Evolutionary conservation across 2,888 invertebrate species (phyloP).

Genomic region (Agonopterix arenella): DNA sequence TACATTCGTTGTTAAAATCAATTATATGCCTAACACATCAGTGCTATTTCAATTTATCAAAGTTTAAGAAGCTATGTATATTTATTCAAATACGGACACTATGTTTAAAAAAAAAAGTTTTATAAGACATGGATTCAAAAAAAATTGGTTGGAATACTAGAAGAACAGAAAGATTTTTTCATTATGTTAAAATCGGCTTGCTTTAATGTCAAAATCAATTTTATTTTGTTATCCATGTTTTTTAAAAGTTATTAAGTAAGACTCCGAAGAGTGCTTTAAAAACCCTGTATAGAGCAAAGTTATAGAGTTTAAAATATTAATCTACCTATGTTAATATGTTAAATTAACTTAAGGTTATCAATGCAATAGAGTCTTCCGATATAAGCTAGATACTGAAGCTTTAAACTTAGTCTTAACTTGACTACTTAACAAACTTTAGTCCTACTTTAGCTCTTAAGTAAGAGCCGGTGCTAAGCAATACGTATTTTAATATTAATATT

Average conservation of each 20-base stretch:
- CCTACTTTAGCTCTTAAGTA: constrained; percentile 9
- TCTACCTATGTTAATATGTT: background rate
- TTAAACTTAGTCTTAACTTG: constrained; percentile 57
- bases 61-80: too few species aligned
- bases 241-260: constrained; percentile 2
- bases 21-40: too few species aligned
- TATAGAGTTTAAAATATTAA: background rate
- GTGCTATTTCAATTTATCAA: too few species aligned
- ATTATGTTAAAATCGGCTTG: too few species aligned
- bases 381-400: constrained; percentile 52
- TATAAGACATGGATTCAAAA: background rate
- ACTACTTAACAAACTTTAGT: constrained; percentile 6
- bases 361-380: constrained; percentile 53
- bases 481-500: constrained; percentile 1
- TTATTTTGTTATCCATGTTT: background rate
- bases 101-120: too few species aligned
- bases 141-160: background rate
- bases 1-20: too few species aligned
- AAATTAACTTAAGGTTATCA: constrained; percentile 9
- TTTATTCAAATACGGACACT: too few species aligned
- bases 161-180: too few species aligned
- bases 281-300: constrained; percentile 11
- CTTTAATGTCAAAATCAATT: too few species aligned
- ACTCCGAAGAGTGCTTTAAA: constrained; percentile 36
- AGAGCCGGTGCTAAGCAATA: constrained; percentile 24